Evolutionary conservation across 2,888 invertebrate genomes (phyloP), one percentile per base, ranked within the genome.

Genomic region (Hofmannophila pseudospretella): DNA sequence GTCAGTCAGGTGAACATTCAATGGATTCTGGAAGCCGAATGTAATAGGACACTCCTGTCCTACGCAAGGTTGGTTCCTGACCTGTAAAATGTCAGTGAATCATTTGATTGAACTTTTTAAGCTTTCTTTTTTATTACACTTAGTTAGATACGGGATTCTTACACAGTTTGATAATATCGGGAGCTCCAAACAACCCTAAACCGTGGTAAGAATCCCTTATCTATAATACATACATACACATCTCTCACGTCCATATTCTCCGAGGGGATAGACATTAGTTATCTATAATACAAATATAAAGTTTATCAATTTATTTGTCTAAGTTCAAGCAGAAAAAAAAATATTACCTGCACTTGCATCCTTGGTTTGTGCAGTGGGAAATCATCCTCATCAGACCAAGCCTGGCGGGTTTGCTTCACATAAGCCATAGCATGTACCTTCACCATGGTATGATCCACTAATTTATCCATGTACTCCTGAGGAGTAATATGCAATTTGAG

Each of bases 301-400:
- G n/a, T n/a, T n/a, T n/a, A n/a, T n/a, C n/a, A n/a, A n/a, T n/a
- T n/a, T n/a, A 2, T 8, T 23, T 23, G 23, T 23, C 23, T n/a
- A 16, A 5, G 16, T 16, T 16, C 16, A n/a, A n/a, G n/a, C 20
- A 20, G 23, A 23, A 23, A 7, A 23, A 23, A 4, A 23, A 10
- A 3, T 27, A 8, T 22, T 33, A 33, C 91, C 87, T 90, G 88
- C 11, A 93, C 86, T 61, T 88, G 85, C 59, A 93, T 86, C 54
- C 88, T 88, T 8, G 93, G 93, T 63, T 92, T 92, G 35, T 89
- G 88, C 32, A 94, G 80, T 11, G 90, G 88, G 74, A 93, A 92
- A 58, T 93, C 92, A 49, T 93, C 93, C 58, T 93, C 92, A 51
- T 91, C 91, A 32, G 91, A 90, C 90, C 92, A 93, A 1, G 91